phyloP scores from a whole-genome alignment of 2,113 vertebrate genomes.

The Spilogale gracilis region DNA sequence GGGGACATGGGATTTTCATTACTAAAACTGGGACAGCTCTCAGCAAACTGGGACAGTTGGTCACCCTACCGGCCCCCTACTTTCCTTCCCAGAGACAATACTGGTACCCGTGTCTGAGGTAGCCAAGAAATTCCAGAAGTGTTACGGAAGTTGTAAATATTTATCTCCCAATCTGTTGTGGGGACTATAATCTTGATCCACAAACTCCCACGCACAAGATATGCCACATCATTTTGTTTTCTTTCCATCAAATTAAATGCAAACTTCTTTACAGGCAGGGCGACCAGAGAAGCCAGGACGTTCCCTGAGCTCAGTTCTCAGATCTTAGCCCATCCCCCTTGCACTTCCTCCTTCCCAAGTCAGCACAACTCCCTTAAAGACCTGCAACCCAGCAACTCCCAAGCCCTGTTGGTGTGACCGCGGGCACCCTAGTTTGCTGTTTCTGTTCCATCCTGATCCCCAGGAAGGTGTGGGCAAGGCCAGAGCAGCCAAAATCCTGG shows the following conservation, averaged over 20 bases:
- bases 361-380: background rate
- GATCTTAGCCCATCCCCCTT: background rate
- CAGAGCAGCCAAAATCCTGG: accelerated
- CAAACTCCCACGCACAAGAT: background rate
- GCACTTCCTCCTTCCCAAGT: background rate
- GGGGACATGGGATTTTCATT: background rate
- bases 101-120: background rate
- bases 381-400: background rate
- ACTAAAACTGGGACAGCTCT: slow-evolving; percentile 27
- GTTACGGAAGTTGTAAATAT: background rate
- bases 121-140: background rate
- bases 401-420: background rate
- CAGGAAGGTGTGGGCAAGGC: background rate
- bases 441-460: background rate
- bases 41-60: background rate
- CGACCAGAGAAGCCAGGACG: background rate
- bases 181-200: background rate
- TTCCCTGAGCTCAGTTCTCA: background rate
- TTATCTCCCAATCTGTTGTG: background rate
- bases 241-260: background rate
- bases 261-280: background rate
- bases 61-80: background rate
- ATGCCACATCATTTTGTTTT: background rate
- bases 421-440: background rate
- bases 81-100: background rate